Conservation (phyloP, 2,888 invertebrate species). For the Ichneumon xanthorius region DNA sequence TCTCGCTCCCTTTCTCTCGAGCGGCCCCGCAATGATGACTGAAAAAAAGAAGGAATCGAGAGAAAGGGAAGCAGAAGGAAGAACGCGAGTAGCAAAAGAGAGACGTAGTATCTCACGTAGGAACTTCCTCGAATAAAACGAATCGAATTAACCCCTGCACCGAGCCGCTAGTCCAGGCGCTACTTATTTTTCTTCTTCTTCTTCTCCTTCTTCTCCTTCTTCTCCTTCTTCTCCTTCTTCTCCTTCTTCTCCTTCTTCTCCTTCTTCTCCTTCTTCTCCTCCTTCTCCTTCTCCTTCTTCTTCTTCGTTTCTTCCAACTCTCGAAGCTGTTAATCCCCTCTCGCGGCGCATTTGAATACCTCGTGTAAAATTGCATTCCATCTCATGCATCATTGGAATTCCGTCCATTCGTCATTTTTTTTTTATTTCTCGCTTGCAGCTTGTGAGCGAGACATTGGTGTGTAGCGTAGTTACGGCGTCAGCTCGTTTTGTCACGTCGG, state of each 20-base stretch:
- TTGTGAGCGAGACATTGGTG: neutral
- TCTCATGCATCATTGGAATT: slow-evolving; percentile 65
- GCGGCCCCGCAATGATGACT: neutral
- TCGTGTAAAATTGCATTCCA: slow-evolving; percentile 69
- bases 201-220: slow-evolving; percentile 24
- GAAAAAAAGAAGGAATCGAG: slow-evolving; percentile 7
- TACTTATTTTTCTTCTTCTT: slow-evolving; percentile 32
- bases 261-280: slow-evolving; percentile 45
- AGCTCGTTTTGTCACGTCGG: slow-evolving; percentile 46
- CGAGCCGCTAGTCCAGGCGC: slow-evolving; percentile 51
- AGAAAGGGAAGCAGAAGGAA: slow-evolving; percentile 35
- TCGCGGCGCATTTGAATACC: slow-evolving; percentile 60
- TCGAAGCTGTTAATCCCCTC: slow-evolving; percentile 33
- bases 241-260: slow-evolving; percentile 44
- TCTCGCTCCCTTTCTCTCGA: slow-evolving; percentile 15
- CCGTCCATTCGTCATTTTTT: slow-evolving; percentile 66
- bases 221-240: slow-evolving; percentile 7
- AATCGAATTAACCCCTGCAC: slow-evolving; percentile 69
- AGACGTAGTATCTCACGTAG: slow-evolving; percentile 49
- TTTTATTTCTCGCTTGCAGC: slow-evolving; percentile 16
- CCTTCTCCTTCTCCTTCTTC: slow-evolving; percentile 48
- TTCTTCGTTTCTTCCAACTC: slow-evolving; percentile 17
- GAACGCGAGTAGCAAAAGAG: slow-evolving; percentile 47
- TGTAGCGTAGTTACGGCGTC: neutral
- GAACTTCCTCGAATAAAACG: slow-evolving; percentile 68